A percentile compares a stretch with the other conserved stretches of the same genome.
These are phyloP conservation scores for Scaptomyza polygonia DNA, from an alignment of 2,888 invertebrate genomes.

Conservation along the genomic window DNA sequence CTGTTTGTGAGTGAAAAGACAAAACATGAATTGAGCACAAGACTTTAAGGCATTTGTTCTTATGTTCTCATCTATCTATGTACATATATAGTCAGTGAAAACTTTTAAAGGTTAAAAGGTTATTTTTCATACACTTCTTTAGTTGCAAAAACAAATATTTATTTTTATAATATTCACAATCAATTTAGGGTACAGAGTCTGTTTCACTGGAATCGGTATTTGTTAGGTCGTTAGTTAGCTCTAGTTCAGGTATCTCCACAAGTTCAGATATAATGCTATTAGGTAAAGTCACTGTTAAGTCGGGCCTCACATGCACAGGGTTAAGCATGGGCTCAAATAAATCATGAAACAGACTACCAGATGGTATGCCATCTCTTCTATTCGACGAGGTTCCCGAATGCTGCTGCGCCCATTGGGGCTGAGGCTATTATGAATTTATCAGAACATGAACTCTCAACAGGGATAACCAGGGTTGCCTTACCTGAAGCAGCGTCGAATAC, in stretches of 20 bases:
- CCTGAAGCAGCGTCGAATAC: slow-evolving; percentile 48
- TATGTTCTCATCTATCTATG: background rate
- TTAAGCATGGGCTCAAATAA: slow-evolving; percentile 34
- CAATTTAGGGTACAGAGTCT: slow-evolving; percentile 29
- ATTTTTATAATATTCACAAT: slow-evolving; percentile 31
- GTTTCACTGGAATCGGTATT: background rate
- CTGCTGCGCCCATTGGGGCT: background rate
- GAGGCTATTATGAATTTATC: slow-evolving; percentile 23
- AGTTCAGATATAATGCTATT: slow-evolving; percentile 17
- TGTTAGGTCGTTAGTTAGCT: background rate
- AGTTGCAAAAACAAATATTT: slow-evolving; percentile 1
- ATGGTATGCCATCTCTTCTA: background rate
- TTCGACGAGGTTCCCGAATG: background rate
- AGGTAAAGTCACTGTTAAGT: slow-evolving; percentile 10
- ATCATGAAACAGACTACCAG: slow-evolving; percentile 41
- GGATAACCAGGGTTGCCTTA: slow-evolving; percentile 4
- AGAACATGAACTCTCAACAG: too few relatives aligned
- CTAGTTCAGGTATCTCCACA: background rate
- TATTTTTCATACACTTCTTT: background rate
- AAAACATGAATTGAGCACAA: slow-evolving; percentile 24
- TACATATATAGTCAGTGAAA: background rate
- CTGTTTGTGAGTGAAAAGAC: slow-evolving; percentile 11
- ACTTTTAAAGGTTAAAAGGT: background rate
- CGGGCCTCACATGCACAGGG: background rate
- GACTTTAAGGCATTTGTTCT: slow-evolving; percentile 4